phyloP scores from a whole-genome alignment of 2,113 vertebrate species.

The Callionymus lyra region DNA sequence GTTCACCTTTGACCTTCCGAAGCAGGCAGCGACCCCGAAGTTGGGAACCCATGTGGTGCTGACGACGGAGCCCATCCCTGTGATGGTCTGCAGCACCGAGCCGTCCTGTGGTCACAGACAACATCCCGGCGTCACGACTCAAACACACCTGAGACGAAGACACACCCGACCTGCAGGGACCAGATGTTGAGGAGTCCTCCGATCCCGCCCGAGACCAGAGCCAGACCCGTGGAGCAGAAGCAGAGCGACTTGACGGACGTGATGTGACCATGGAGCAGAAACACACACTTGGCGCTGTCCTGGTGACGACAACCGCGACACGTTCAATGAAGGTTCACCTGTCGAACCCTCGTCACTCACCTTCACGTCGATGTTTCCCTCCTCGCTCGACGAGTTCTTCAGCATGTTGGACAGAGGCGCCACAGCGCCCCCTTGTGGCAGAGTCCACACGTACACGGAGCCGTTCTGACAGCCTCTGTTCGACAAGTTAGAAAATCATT shows the following conservation, averaged over 20 bases:
- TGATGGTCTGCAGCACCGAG: conserved; percentile 69
- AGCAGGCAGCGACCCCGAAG: conserved; percentile 67
- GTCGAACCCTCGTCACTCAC: conserved; percentile 23
- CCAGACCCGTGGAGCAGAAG: conserved; percentile 67
- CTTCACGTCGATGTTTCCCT: conserved; percentile 49
- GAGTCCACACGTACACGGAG: conserved; percentile 70
- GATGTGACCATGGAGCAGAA: conserved; percentile 69
- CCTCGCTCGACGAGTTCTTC: conserved; percentile 41
- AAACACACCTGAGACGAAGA: background rate
- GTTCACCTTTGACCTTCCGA: conserved; percentile 70
- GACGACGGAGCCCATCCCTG: conserved; percentile 69
- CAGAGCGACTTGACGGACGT: conserved; percentile 69
- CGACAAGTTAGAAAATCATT: no score
- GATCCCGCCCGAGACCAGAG: conserved; percentile 68
- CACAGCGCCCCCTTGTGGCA: conserved; percentile 64
- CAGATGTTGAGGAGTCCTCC: conserved; percentile 74
- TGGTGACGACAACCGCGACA: conserved; percentile 19
- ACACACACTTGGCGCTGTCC: conserved; percentile 60
- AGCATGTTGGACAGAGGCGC: conserved; percentile 57
- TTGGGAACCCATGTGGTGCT: conserved; percentile 68
- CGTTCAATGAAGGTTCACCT: background rate
- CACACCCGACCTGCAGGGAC: conserved; percentile 64
- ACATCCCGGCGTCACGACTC: background rate
- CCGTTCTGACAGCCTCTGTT: conserved; percentile 74
- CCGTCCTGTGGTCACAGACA: conserved; percentile 61